These are phyloP conservation scores for Pegoplata infirma DNA, from an alignment of 2,888 invertebrate species.

Conservation along the genomic window DNA sequence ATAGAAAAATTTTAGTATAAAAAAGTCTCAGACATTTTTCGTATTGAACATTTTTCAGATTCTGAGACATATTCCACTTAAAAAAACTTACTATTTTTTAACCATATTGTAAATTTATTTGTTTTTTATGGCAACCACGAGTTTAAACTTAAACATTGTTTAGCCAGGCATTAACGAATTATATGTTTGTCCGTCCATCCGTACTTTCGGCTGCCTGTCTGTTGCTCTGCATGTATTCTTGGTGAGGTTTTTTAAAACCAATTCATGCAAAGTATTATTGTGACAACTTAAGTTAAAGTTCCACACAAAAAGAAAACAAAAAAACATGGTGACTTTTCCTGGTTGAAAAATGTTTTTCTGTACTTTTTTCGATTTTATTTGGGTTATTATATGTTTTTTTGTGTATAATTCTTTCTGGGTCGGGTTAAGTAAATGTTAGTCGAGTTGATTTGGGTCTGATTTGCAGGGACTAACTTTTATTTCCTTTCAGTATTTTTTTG, in stretches of 20 bases:
- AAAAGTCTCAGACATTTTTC: too few species aligned
- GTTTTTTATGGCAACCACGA: slow-evolving; percentile 1
- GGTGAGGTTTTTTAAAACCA: slow-evolving; percentile 8
- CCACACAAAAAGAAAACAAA: neutral
- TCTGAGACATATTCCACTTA: too few species aligned
- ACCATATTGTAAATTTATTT: neutral
- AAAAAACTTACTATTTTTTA: too few species aligned
- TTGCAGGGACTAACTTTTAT: slow-evolving; percentile 12
- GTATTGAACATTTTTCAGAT: too few species aligned
- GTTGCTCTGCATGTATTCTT: neutral
- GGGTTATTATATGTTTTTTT: neutral
- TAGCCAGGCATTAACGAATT: slow-evolving; percentile 19
- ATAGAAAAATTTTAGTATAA: too few species aligned
- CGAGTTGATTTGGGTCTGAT: slow-evolving; percentile 56
- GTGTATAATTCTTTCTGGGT: slow-evolving; percentile 20
- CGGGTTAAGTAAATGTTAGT: slow-evolving; percentile 50
- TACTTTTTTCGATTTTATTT: slow-evolving; percentile 10
- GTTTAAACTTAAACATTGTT: slow-evolving; percentile 23
- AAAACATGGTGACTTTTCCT: slow-evolving; percentile 20
- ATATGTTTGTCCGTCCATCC: neutral
- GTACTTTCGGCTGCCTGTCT: neutral
- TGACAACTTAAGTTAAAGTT: slow-evolving; percentile 41
- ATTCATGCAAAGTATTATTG: slow-evolving; percentile 47
- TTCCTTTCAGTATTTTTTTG: too few species aligned
- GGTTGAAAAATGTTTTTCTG: slow-evolving; percentile 2